Conservation (phyloP, 2,113 vertebrate species). For the Porphyrio hochstetteri region DNA sequence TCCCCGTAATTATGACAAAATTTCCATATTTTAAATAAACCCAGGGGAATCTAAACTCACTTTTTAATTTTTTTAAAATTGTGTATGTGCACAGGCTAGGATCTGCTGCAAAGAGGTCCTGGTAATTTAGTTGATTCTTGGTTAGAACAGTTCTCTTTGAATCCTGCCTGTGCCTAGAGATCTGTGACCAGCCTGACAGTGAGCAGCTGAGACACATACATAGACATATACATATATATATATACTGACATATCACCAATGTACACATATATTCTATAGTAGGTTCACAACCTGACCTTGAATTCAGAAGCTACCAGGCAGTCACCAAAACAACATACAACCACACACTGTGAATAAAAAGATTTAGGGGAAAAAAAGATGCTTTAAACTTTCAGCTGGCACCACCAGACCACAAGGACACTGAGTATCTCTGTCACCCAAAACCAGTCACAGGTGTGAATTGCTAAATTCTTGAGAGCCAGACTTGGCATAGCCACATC, state of each 20-base stretch:
- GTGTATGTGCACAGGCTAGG: background rate
- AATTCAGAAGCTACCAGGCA: background rate
- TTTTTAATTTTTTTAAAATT: background rate
- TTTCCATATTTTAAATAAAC: background rate
- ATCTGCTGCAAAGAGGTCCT: background rate
- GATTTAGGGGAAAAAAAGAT: background rate
- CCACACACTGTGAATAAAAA: background rate
- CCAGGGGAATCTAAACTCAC: background rate
- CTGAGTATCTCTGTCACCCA: background rate
- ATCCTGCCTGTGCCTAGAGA: background rate
- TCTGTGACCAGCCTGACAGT: background rate
- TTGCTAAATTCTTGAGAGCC: background rate
- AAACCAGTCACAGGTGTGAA: background rate
- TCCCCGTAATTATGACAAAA: background rate
- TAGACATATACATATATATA: too few relatives aligned
- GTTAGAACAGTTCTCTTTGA: background rate
- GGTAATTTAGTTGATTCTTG: background rate
- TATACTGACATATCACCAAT: background rate
- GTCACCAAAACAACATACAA: background rate
- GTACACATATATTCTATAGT: background rate
- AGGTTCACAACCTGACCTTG: background rate
- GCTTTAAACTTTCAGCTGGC: background rate
- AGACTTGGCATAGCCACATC: background rate
- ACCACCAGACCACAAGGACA: background rate
- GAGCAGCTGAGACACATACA: background rate